Base-by-base conservation (phyloP, 30 jellyfish, hydroid and myxozoan genomes). In the Clytia hemisphaerica region DNA sequence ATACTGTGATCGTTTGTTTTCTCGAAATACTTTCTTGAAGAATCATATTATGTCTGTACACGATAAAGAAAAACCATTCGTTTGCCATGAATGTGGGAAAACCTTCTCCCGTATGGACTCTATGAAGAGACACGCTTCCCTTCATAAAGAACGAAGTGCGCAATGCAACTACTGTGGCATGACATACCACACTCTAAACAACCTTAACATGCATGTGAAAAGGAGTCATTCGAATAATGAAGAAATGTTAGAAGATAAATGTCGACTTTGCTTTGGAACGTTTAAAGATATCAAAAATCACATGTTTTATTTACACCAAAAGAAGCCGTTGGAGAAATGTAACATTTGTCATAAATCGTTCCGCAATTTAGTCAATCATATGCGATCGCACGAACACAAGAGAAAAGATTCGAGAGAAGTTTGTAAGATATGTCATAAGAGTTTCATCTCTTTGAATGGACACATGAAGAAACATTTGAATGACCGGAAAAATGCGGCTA, bases 1-100 rank as follows among this genome's bases (percentile, higher is more conserved):
- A 48, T 1, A 33, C 10, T 65, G 78, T 63, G 59, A 16, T 22
- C 21, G 7, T 33, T 9, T 19, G 34, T 65, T 65, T 44, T 4
- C 71, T 2, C 37, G 62, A 37, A 37, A 44, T 28, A 33, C 62
- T 14, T 31, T 24, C 38, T 37, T 65, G 16, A 33, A n/a, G 40
- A 36, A 26, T 65, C 78, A 65, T 37, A 44, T 65, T 22, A 7
- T 19, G 16, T 14, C 78, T 28, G 71, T 65, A 10, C 78, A 65
- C 71, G 49, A 45, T 25, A 65, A 65, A 36, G 68, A 37, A 10
- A 25, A 19, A 45, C 78, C 78, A 6, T 65, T 21, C 42, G 64
- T 65, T 37, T 65, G 78, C 15, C 27, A 37, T 15, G 2, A 24
- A 33, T 65, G 78, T 3, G 62, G 62, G 18, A 32, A 37, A 45